Evolutionary conservation across 2,113 vertebrate species (phyloP).

Genomic region (Gavia stellata): DNA sequence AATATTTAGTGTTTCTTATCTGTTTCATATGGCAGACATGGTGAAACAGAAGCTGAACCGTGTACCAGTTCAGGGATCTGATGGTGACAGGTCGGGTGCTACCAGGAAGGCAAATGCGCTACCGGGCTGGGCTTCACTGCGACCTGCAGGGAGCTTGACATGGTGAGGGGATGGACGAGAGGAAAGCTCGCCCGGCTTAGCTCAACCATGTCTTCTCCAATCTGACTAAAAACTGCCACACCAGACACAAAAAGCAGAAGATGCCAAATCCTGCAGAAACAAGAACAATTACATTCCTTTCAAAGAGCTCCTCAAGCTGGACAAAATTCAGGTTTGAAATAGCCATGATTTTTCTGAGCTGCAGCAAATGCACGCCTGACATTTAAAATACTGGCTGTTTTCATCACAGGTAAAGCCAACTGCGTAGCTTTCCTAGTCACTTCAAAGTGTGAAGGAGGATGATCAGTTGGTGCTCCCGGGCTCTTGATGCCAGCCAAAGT

Average conservation of each 20-base stretch:
- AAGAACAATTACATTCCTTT: neutral
- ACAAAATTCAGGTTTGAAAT: neutral
- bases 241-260: neutral
- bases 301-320: neutral
- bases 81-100: neutral
- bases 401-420: neutral
- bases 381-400: neutral
- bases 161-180: accelerated
- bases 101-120: neutral
- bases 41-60: neutral
- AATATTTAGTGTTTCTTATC: neutral
- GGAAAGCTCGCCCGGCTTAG: neutral
- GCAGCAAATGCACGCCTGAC: neutral
- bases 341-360: neutral
- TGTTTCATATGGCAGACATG: neutral
- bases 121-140: accelerated
- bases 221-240: neutral
- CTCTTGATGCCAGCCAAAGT: neutral
- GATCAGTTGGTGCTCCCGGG: neutral
- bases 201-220: neutral
- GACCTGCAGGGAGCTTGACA: accelerated
- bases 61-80: neutral
- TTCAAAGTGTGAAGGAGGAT: neutral
- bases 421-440: neutral
- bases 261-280: neutral